These are phyloP conservation scores for Phoebastria nigripes DNA, from an alignment of 2,797 vertebrate genomes.

Conservation along the genomic window DNA sequence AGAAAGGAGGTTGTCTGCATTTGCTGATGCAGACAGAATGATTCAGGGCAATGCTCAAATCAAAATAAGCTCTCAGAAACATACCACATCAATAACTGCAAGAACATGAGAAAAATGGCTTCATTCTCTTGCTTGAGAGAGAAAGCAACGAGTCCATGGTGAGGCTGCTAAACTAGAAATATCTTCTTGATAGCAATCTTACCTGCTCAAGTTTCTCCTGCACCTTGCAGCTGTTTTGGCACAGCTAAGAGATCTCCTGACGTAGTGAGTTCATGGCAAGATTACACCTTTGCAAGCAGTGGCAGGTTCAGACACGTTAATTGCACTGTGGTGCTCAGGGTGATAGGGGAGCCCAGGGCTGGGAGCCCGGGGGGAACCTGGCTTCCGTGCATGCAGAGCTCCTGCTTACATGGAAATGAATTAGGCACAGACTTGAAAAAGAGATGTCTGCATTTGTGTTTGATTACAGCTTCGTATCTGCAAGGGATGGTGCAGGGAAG, in stretches of 20 bases:
- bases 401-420: background rate
- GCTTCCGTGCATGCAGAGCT: background rate
- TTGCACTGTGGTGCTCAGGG: background rate
- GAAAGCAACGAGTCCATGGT: background rate
- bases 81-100: background rate
- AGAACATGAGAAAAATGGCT: background rate
- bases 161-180: background rate
- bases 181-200: background rate
- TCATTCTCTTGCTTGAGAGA: background rate
- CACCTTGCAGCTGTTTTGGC: constrained; percentile 7
- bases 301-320: background rate
- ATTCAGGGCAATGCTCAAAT: background rate
- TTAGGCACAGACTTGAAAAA: background rate
- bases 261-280: background rate
- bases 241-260: background rate
- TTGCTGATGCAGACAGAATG: background rate
- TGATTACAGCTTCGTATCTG: background rate
- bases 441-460: background rate
- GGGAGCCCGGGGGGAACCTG: background rate
- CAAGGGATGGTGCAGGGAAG: background rate
- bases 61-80: background rate
- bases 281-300: background rate
- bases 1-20: background rate
- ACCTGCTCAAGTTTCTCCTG: constrained; percentile 1
- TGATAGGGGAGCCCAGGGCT: background rate